Evolutionary conservation across 2,113 vertebrate genomes (phyloP), one percentile per base, ranked within the genome.

Genomic region (Micromys minutus): DNA sequence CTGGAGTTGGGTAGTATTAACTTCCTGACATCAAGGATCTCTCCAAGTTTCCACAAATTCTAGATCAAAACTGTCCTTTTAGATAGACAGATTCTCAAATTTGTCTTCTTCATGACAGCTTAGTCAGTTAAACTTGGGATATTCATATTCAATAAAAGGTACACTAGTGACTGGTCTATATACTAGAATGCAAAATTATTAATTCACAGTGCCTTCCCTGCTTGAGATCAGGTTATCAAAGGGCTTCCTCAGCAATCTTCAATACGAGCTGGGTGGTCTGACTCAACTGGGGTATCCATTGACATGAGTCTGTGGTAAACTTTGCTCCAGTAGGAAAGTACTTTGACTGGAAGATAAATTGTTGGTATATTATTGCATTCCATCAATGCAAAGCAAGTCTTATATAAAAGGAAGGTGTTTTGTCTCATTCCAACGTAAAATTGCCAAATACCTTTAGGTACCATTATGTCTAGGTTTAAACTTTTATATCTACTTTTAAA

Each of bases 381-480:
- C 69, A 34, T 83, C 81, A 90, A 79, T 97, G 81, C 74, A 45
- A 50, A 95, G 65, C 65, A 90, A 90, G 47, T 61, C 52, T 94
- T 85, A 11, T 5, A 74, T 61, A 55, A 59, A 34, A 47, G 55
- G 90, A 55, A 97, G 94, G 29, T 77, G 45, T 75, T 96, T 91
- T 94, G 72, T 94, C 67, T 90, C 92, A 95, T 93, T 90, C 67
- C 90, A 77, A 97, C 93, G 76, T 95, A 69, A 97, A 96, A 95
- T 74, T 95, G 39, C 29, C 86, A 86, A 69, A 89, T 19, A 81
- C 29, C 10, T 3, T 94, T 86, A 65, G 80, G 81, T 15, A 95
- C 86, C 94, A 94, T 93, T 95, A 91, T 80, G 11, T 75, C 42
- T 34, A 81, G 26, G 42, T 47, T 88, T 95, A 95, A 90, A 92